Conservation (phyloP, 2,888 invertebrate genomes). For the Diadegma fenestrale region DNA sequence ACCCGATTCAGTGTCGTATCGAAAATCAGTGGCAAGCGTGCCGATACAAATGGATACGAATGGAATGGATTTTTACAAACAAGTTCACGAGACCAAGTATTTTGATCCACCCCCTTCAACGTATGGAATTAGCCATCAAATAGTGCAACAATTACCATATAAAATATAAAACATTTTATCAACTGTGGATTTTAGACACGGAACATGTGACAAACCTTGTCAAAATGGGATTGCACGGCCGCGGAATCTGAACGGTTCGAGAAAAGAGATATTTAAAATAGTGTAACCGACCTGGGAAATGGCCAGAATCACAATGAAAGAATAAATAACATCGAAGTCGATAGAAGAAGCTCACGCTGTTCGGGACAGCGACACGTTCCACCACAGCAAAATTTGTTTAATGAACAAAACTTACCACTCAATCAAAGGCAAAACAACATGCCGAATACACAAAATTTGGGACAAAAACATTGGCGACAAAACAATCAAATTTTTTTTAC, state of each 20-base stretch:
- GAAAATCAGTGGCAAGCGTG: constrained; percentile 25
- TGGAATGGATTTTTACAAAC: constrained; percentile 34
- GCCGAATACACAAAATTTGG: not conserved
- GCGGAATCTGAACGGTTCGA: constrained; percentile 1
- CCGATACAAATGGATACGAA: constrained; percentile 25
- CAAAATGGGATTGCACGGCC: constrained; percentile 5
- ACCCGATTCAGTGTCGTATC: constrained; percentile 19
- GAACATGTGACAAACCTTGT: constrained; percentile 16
- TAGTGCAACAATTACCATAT: constrained; percentile 33
- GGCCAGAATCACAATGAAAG: not conserved
- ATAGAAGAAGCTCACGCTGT: not conserved
- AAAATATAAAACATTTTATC: constrained; percentile 6
- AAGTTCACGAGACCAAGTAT: constrained; percentile 35
- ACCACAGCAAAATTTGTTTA: not conserved
- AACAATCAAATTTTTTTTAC: no score
- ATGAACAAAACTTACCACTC: no score
- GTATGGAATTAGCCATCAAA: constrained; percentile 31
- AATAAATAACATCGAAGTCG: not conserved
- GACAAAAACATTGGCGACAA: no score
- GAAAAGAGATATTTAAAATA: not conserved
- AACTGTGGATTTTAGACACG: constrained; percentile 7
- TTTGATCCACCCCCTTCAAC: constrained; percentile 8
- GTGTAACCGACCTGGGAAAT: no score
- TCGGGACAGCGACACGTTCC: not conserved
- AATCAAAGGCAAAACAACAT: no score